Evolutionary conservation across 2,113 vertebrate genomes (phyloP).

Genomic region (Pachyramphus minor): DNA sequence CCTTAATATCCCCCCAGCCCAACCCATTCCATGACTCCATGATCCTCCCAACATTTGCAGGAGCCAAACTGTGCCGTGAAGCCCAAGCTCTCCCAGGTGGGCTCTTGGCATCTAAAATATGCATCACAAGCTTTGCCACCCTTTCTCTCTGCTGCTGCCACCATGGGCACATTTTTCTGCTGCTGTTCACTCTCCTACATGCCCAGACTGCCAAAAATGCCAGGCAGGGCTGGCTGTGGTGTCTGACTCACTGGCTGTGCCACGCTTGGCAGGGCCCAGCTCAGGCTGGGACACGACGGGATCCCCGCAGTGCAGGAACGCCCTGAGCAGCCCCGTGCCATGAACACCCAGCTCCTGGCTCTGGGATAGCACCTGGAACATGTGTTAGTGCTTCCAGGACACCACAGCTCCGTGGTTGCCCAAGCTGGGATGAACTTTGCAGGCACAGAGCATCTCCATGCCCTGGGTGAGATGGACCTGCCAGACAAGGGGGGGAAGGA

Average conservation of each 20-base stretch:
- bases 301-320: background rate
- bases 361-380: fast-evolving
- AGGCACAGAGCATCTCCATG: fast-evolving
- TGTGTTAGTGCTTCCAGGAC: fast-evolving
- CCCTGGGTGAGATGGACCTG: fast-evolving
- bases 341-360: background rate
- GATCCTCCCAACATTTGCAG: fast-evolving
- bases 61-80: fast-evolving
- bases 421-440: background rate
- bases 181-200: background rate
- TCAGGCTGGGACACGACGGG: background rate
- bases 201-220: background rate
- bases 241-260: background rate
- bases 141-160: background rate
- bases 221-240: fast-evolving
- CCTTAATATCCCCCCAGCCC: background rate
- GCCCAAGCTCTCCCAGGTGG: background rate
- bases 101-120: background rate
- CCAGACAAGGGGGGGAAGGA: fast-evolving
- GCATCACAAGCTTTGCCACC: background rate
- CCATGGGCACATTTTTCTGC: background rate
- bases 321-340: background rate
- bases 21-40: background rate
- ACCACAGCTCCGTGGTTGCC: fast-evolving
- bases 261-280: background rate